Conservation (phyloP, 2,888 invertebrate genomes). For the Antheraea assamensis region DNA sequence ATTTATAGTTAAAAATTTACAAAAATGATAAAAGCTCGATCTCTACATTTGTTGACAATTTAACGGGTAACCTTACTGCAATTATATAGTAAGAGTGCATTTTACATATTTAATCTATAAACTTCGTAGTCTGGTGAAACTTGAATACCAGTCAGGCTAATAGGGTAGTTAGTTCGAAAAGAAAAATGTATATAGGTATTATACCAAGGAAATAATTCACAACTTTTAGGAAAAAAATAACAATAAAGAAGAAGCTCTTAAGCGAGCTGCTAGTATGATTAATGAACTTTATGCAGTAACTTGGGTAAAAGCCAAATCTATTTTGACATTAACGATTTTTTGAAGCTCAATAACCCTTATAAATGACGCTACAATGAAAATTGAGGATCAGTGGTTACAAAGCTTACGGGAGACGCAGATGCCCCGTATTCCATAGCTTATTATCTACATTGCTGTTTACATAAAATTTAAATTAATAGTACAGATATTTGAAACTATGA, state of each 20-base stretch:
- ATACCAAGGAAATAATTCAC: background rate
- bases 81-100: background rate
- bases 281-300: conserved; percentile 58
- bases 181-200: too few relatives aligned
- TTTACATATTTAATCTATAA: background rate
- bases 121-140: too few relatives aligned
- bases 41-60: background rate
- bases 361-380: conserved; percentile 6
- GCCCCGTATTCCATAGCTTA: background rate
- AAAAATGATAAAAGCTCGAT: background rate
- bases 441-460: too few relatives aligned
- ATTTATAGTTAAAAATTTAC: background rate
- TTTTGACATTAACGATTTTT: conserved; percentile 57
- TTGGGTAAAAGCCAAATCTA: conserved; percentile 60
- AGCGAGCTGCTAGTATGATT: conserved; percentile 42
- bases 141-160: too few relatives aligned
- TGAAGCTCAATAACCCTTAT: conserved; percentile 38
- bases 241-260: background rate
- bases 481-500: too few relatives aligned
- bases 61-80: background rate
- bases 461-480: too few relatives aligned
- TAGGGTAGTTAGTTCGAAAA: too few relatives aligned
- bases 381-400: background rate
- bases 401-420: background rate
- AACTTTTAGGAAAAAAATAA: background rate